phyloP scores from a whole-genome alignment of 1,140 invertebrate genomes.

The Temnothorax longispinosus region DNA sequence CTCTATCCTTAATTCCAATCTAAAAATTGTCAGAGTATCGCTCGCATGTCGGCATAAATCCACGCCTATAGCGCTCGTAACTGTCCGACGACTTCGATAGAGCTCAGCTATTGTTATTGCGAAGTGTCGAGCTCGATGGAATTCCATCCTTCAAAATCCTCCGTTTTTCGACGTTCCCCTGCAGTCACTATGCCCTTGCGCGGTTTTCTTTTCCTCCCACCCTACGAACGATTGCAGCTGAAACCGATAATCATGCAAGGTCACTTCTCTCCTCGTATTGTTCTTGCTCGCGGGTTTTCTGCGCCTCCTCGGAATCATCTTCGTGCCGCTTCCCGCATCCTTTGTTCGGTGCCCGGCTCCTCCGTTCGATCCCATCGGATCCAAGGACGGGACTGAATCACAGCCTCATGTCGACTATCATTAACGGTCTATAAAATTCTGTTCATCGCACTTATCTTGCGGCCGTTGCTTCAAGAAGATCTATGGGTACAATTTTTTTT shows the following conservation, averaged over 20 bases:
- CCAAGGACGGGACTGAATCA: slow-evolving; percentile 66
- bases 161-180: background rate
- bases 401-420: slow-evolving; percentile 39
- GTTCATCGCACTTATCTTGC: slow-evolving; percentile 29
- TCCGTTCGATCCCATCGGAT: slow-evolving; percentile 33
- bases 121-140: background rate
- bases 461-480: background rate
- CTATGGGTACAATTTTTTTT: background rate
- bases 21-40: slow-evolving; percentile 15
- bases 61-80: background rate
- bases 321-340: slow-evolving; percentile 9
- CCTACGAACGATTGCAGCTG: slow-evolving; percentile 9
- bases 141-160: background rate
- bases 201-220: background rate
- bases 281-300: background rate
- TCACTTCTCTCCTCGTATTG: background rate
- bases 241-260: slow-evolving; percentile 22
- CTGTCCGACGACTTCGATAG: background rate
- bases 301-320: background rate
- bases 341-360: background rate
- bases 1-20: slow-evolving; percentile 48
- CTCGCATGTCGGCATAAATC: background rate
- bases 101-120: background rate
- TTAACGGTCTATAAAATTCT: slow-evolving; percentile 70
- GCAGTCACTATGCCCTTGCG: background rate